phyloP scores from a whole-genome alignment of 1,140 invertebrate genomes.

The Andricus grossulariae region DNA sequence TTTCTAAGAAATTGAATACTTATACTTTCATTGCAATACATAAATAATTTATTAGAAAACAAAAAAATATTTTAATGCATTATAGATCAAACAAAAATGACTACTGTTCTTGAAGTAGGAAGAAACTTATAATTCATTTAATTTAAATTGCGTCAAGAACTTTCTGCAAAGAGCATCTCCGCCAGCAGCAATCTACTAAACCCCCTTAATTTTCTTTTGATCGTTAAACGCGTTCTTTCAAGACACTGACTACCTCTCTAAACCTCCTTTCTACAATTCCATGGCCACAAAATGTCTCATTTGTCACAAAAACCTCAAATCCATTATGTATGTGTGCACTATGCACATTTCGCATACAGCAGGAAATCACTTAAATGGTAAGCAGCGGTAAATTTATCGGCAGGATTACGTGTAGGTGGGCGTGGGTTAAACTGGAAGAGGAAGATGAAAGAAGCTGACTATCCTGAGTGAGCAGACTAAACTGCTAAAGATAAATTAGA shows the following conservation, averaged over 20 bases:
- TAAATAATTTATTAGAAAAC: constrained; percentile 38
- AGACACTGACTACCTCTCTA: neutral
- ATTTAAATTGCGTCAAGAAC: constrained; percentile 5
- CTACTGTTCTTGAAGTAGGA: neutral
- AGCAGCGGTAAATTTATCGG: constrained; percentile 36
- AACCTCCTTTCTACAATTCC: neutral
- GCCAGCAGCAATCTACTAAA: constrained; percentile 13
- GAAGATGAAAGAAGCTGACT: constrained; percentile 41
- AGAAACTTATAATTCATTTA: neutral
- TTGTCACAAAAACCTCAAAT: neutral
- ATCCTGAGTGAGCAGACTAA: constrained; percentile 38
- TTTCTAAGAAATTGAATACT: constrained; percentile 28
- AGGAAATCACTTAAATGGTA: constrained; percentile 31
- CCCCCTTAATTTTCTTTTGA: constrained; percentile 14
- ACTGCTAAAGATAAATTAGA: constrained; percentile 55
- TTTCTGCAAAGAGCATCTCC: neutral
- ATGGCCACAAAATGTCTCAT: neutral
- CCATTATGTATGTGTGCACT: neutral
- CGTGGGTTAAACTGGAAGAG: constrained; percentile 28
- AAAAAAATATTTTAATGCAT: no score
- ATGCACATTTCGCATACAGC: constrained; percentile 1
- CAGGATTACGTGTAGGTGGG: constrained; percentile 12
- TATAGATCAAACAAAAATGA: no score
- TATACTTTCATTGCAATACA: constrained; percentile 30
- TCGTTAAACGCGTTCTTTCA: neutral